Base-by-base conservation (phyloP, 2,113 vertebrate species). In the Madoqua kirkii region DNA sequence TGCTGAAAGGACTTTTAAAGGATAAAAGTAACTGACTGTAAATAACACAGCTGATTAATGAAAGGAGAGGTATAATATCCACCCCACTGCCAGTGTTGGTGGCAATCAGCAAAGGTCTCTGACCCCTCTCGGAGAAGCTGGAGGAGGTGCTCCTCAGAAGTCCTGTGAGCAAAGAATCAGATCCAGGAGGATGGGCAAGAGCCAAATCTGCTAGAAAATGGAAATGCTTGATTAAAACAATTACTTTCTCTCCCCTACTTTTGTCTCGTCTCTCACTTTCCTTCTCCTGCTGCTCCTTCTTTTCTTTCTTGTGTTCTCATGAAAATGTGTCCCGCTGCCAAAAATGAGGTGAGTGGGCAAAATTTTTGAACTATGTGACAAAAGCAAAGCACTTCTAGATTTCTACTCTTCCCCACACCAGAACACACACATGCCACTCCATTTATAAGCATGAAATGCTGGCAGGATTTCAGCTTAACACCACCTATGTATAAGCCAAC, bases 301-400 rank as follows among this genome's bases (percentile, higher is more conserved):
- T 91, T 90, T 84, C 60, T 92, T 97, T 95, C 36, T 79, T 40
- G 40, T 60, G 71, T 54, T 94, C 74, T 92, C 33, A 79, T 83
- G 57, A 84, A 95, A 91, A 93, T 43, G 36, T 95, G 48, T 86
- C 78, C 82, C 54, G 87, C 59, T 91, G 79, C 74, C 87, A 85
- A 91, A 97, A 96, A 67, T 33, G n/a, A 67, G 59, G 48, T 81
- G 48, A 96, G 92, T 81, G 52, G 90, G 96, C 55, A 93, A 90
- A 84, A 31, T n/a, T 92, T 92, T 54, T 93, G 33, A 92, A 86
- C 6, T 16, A 25, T 8, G 17, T 64, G 79, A 95, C 89, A 83
- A 93, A 97, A 92, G 59, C 48, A 59, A 83, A 84, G 29, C 87
- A 71, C 55, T 87, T 64, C 50, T 0, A 79, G 62, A 89, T n/a